A percentile compares a stretch with the other conserved stretches of the same genome.
Evolutionary conservation across 2,113 vertebrate genomes (phyloP).

Genomic region (Psilopsiagon aurifrons): DNA sequence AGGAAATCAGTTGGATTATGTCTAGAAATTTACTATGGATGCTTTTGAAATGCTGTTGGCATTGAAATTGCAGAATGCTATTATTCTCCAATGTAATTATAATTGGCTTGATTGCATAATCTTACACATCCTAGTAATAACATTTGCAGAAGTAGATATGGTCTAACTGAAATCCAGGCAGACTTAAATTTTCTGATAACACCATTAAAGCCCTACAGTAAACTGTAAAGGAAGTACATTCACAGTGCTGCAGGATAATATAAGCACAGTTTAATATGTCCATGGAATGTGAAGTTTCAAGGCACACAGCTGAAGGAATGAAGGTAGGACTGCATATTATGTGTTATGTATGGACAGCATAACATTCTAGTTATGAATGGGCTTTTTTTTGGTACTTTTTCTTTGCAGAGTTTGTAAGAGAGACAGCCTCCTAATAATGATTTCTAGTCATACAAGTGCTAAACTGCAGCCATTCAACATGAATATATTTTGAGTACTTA

Average conservation of each 20-base stretch:
- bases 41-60: slow-evolving; percentile 55
- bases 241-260: neutral
- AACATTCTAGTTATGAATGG: neutral
- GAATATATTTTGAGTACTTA: neutral
- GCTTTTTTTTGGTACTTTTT: neutral
- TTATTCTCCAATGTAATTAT: slow-evolving; percentile 62
- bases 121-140: slow-evolving; percentile 45
- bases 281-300: neutral
- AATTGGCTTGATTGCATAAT: slow-evolving; percentile 54
- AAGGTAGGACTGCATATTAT: neutral
- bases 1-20: slow-evolving; percentile 59
- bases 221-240: neutral
- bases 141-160: slow-evolving; percentile 30
- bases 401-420: neutral
- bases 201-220: neutral
- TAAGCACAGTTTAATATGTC: neutral
- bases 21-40: slow-evolving; percentile 54
- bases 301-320: neutral
- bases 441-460: neutral
- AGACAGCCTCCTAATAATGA: neutral
- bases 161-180: slow-evolving; percentile 34
- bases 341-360: neutral
- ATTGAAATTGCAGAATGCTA: slow-evolving; percentile 31
- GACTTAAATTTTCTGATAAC: slow-evolving; percentile 34
- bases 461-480: neutral